phyloP scores from a whole-genome alignment of 2,797 vertebrate species.

The Acanthurus tractus region DNA sequence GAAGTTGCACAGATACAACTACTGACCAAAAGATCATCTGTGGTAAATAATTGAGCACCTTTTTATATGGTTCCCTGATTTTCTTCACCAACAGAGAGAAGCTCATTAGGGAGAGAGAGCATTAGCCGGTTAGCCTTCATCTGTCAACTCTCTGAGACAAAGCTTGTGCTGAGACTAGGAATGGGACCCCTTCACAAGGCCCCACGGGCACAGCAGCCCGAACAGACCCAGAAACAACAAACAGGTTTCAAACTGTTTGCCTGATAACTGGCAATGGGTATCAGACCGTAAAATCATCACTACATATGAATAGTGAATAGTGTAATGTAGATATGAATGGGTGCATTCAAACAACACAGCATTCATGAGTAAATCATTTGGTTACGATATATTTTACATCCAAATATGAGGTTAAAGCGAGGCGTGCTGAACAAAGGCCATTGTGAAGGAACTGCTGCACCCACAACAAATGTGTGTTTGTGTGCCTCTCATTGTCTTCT shows the following conservation, averaged over 20 bases:
- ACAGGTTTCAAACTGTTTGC: constrained; percentile 29
- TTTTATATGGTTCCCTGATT: constrained; percentile 35
- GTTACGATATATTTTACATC: neutral
- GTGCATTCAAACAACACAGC: neutral
- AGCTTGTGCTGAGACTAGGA: constrained; percentile 49
- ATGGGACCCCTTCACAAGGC: constrained; percentile 52
- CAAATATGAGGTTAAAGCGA: neutral
- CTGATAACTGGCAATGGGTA: constrained; percentile 5
- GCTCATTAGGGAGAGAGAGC: constrained; percentile 60
- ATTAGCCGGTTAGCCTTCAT: constrained; percentile 54
- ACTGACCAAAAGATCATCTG: neutral
- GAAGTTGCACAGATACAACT: constrained; percentile 14
- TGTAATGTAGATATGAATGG: neutral
- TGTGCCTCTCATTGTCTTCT: constrained; percentile 44
- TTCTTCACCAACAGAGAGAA: constrained; percentile 49
- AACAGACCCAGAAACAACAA: constrained; percentile 40
- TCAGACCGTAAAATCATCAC: neutral
- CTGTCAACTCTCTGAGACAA: constrained; percentile 50
- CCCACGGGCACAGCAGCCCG: constrained; percentile 48
- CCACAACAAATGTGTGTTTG: neutral
- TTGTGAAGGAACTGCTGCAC: neutral
- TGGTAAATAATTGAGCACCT: constrained; percentile 21
- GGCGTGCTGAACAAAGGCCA: neutral
- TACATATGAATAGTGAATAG: constrained; percentile 11
- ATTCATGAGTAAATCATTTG: neutral